Evolutionary conservation across 2,888 invertebrate species (phyloP), one percentile per base, ranked within the genome.

Genomic region (Ectropis crepuscularia): DNA sequence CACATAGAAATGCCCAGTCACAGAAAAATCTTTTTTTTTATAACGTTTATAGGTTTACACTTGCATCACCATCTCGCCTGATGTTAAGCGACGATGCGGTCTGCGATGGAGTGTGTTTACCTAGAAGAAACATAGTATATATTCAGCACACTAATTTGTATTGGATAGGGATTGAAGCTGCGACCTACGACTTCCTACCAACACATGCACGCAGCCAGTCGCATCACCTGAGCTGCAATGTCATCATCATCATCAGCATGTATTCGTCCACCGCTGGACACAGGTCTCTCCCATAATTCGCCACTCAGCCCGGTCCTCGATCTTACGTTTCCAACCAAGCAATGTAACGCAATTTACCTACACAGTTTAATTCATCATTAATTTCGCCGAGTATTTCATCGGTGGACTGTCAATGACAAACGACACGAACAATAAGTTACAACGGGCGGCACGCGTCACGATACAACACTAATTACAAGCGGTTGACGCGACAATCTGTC

Each of bases 401-500:
- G 50, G 61, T 58, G 28, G 61, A 55, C 43, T 43, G 49, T 50
- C 60, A 50, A 69, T 71, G 73, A 73, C 66, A 62, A 67, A 69
- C 61, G 67, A 69, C 49, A 61, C 16, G 16, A 28, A 28, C 16
- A 28, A 28, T 50, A 8, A 41, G 9, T 41, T 50, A 50, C 50
- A 16, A 39, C 51, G 54, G 41, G 36, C 45, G 61, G 46, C 70
- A 61, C 63, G 65, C 65, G 66, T 69, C 65, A 55, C 64, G 71
- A 70, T 68, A 70, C 68, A 72, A 66, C 73, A 61, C 69, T 76
- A 77, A 78, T 80, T 77, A 78, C 67, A 67, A 58, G 66, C 67
- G 71, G 72, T 68, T 75, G 76, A 76, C 74, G 63, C 73, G 71
- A 60, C 74, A 69, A 78, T 79, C 74, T 75, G 72, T 80, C 76